phyloP scores from a whole-genome alignment of 2,888 invertebrate genomes.

The Cantharis rufa region DNA sequence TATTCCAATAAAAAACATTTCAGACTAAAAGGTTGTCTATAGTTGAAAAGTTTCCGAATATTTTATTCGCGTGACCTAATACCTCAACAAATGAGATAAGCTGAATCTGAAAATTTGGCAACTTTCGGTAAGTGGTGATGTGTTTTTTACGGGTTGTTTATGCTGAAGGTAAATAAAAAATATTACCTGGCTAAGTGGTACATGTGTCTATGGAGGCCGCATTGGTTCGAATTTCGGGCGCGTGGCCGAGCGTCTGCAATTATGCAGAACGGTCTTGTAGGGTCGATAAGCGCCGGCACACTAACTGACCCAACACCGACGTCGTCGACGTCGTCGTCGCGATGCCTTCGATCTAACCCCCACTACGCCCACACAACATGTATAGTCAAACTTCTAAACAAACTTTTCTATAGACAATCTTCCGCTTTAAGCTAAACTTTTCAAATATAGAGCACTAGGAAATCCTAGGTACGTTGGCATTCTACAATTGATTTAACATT shows the following conservation, averaged over 20 bases:
- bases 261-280: constrained; percentile 37
- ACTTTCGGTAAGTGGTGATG: background rate
- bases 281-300: constrained; percentile 52
- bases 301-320: constrained; percentile 51
- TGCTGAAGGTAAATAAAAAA: constrained; percentile 5
- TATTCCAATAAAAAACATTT: background rate
- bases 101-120: background rate
- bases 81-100: background rate
- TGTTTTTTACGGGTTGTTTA: background rate
- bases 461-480: background rate
- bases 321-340: constrained; percentile 50
- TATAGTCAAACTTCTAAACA: constrained; percentile 20
- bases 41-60: background rate
- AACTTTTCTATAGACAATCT: constrained; percentile 19
- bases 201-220: constrained; percentile 55
- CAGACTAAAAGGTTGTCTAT: background rate
- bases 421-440: constrained; percentile 4
- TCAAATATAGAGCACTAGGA: constrained; percentile 19
- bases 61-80: background rate
- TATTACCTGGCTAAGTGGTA: constrained; percentile 50
- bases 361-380: constrained; percentile 37
- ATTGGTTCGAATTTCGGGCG: constrained; percentile 48
- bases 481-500: background rate
- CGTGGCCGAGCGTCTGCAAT: constrained; percentile 44
- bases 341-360: constrained; percentile 47